Evolutionary conservation across 1,140 invertebrate genomes (phyloP), one percentile per base, ranked within the genome.

Genomic region (Colletes latitarsis): DNA sequence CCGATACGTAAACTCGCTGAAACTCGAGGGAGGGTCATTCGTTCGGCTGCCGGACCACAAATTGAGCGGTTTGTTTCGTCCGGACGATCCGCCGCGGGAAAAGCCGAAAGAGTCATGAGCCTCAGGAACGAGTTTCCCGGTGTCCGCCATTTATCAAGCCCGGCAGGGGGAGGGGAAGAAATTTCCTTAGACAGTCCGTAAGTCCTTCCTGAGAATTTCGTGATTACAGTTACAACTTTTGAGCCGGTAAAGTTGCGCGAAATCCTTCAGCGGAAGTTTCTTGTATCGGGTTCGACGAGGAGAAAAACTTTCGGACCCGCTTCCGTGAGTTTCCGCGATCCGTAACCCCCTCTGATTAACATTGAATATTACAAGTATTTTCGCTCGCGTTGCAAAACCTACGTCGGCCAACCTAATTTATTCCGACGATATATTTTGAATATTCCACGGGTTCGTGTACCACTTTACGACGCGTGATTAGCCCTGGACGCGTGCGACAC

Each of bases 1-100:
- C 62, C 81, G 76, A 83, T 88, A 81, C 60, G 64, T 69, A 82
- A 88, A 86, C 76, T 82, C 81, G 73, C 76, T 79, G 73, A 83
- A 84, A 87, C 75, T 82, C 64, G 60, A 75, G 8, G 58, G 67
- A 19, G 70, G 82, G 81, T 82, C 77, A 86, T 89, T 90, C 85
- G 82, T 89, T 90, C 78, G 80, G 71, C 62, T 81, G 86, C 86
- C 63, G 79, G 83, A 82, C 84, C 85, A 62, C 84, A 90, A 90
- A 91, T 91, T 88, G 88, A 90, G 84, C 85, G 86, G 88, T 89
- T 89, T 90, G 88, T 91, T 90, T 89, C 82, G 78, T 55, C 39
- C 72, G 71, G 53, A 30, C 55, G 52, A 71, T 19, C 17, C 62
- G 19, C 0, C 39, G 41, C 52, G 57, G 12, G 0, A 39, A 71